Evolutionary conservation across 1,140 invertebrate genomes (phyloP).

Genomic region (Chelonus insularis): DNA sequence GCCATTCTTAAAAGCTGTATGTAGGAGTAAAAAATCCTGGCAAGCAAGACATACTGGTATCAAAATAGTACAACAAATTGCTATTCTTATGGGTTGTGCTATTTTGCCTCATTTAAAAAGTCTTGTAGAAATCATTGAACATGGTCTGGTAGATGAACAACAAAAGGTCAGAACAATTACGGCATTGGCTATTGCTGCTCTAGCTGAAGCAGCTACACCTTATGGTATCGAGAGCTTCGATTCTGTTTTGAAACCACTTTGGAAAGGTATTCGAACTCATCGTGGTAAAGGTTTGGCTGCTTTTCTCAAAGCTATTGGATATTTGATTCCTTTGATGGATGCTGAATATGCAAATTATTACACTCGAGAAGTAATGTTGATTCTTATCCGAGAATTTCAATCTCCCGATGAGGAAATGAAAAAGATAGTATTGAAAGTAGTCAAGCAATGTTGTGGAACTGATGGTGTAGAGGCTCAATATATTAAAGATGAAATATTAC

Average conservation of each 20-base stretch:
- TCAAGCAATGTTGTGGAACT: slow-evolving; percentile 99
- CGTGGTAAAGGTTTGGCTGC: slow-evolving; percentile 98
- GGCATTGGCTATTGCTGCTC: slow-evolving; percentile 94
- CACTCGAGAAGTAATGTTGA: slow-evolving; percentile 99
- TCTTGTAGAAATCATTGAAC: slow-evolving; percentile 99
- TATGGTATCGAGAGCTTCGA: slow-evolving; percentile 99
- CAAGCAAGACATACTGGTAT: slow-evolving; percentile 99
- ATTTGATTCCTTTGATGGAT: slow-evolving; percentile 99
- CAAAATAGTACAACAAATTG: slow-evolving; percentile 99
- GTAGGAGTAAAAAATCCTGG: slow-evolving; percentile 99
- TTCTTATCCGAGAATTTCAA: slow-evolving; percentile 98
- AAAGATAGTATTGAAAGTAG: slow-evolving; percentile 98
- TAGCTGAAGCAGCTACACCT: slow-evolving; percentile 97
- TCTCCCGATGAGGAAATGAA: slow-evolving; percentile 99
- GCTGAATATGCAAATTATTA: slow-evolving; percentile 99
- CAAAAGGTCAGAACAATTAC: slow-evolving; percentile 96
- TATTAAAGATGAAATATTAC: slow-evolving; percentile 98
- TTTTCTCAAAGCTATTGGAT: slow-evolving; percentile 99
- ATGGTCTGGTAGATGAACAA: slow-evolving; percentile 87
- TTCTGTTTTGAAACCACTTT: slow-evolving; percentile 97
- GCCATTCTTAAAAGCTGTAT: slow-evolving; percentile 99
- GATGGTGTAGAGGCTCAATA: slow-evolving; percentile 99
- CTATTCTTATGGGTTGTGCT: slow-evolving; percentile 99
- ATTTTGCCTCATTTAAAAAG: slow-evolving; percentile 98
- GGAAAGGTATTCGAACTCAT: slow-evolving; percentile 99